Evolutionary conservation across 2,888 invertebrate species (phyloP), one percentile per base, ranked within the genome.

Genomic region (Callyntrura sp.): DNA sequence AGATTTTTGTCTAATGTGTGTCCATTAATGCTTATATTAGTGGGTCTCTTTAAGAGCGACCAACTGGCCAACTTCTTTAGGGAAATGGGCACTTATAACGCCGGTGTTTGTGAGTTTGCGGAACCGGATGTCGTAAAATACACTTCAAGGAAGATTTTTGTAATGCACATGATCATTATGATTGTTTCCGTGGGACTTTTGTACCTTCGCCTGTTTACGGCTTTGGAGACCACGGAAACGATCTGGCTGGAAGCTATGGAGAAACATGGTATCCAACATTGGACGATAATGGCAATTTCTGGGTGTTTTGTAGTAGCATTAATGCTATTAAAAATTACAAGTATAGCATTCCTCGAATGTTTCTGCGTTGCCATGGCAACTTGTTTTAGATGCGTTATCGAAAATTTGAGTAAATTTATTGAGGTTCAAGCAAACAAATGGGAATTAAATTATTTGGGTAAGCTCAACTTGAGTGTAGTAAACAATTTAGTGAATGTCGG

Each of bases 21-120:
- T 73, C 88, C 88, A 20, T 17, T 82, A 0, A 73, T 82, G 60
- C 48, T 88, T 6, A 65, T 88, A 20, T 51, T 82, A 1, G 60
- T 88, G 17, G 55, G 73, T 1, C 20, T 88, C 0, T 82, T 88
- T 11, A 81, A 62, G 60, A 1, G n/a, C 12, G 20, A 9, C 43
- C 25, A 35, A 1, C 6, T 73, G 0, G 14, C 28, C 3, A n/a
- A 9, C 4, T 88, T 88, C 48, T 73, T 88, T 43, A 43, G 73
- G 3, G 82, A 88, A 60, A 88, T 88, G 81, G 23, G 82, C 4
- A n/a, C n/a, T 0, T 88, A 82, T 62, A 88, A 88, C 35, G 60
- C 81, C 4, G 73, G 82, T 0, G 60, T 88, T 20, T 8, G 17
- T 6, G 25, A 57, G 35, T 88, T 88, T 73, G 57, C 88, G 0